A percentile compares a stretch with the other conserved stretches of the same genome.
Conservation (phyloP, 2,113 vertebrate species). For the Nothocercus julius region DNA sequence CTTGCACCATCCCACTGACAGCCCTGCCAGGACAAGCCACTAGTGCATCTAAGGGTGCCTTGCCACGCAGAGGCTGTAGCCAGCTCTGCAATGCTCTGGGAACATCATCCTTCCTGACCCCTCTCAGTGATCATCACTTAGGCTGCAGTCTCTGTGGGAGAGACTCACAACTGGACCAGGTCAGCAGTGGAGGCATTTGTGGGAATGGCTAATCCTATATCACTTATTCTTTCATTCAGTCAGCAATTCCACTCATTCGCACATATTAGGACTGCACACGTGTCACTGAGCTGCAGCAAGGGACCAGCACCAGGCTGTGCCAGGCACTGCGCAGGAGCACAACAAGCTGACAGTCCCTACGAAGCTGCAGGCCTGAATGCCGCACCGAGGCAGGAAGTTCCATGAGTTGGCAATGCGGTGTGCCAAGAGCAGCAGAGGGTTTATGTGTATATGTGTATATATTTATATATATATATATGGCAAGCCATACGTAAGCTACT, state of each 20-base stretch:
- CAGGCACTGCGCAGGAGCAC: neutral
- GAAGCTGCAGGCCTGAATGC: neutral
- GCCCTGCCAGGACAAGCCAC: constrained; percentile 34
- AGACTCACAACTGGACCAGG: neutral
- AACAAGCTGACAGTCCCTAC: neutral
- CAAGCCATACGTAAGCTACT: neutral
- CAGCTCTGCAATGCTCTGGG: neutral
- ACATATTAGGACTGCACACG: neutral
- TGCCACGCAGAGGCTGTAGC: neutral
- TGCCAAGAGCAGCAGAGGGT: neutral
- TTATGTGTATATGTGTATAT: fast-evolving
- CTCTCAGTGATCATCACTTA: fast-evolving
- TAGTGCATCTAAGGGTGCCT: constrained; percentile 29
- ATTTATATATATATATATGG: neutral
- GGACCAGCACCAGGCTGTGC: neutral
- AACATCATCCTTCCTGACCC: neutral
- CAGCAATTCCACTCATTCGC: fast-evolving
- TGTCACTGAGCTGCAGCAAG: neutral
- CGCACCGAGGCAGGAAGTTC: neutral
- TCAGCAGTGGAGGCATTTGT: neutral
- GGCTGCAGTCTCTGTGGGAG: neutral
- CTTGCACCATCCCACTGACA: constrained; percentile 20
- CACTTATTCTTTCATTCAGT: neutral
- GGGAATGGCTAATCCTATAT: neutral
- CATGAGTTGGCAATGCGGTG: neutral